A percentile compares a stretch with the other conserved stretches of the same genome.
These are phyloP conservation scores for Heterotis niloticus DNA, from an alignment of 2,113 vertebrate species.

Conservation along the genomic window DNA sequence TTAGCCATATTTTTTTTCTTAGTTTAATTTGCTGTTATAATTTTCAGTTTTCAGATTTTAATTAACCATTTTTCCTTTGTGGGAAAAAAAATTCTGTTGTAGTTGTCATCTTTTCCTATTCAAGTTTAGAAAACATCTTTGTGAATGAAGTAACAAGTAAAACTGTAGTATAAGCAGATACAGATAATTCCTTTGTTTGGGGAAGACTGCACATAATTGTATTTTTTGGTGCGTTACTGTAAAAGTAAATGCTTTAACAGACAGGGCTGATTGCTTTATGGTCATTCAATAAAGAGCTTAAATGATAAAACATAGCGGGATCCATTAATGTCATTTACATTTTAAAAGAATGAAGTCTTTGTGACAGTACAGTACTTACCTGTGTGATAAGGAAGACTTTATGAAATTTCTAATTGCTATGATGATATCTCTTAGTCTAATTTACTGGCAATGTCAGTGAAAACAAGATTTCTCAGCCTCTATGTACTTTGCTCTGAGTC, in stretches of 20 bases:
- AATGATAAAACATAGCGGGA: background rate
- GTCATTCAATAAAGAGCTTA: background rate
- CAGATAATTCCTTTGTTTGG: background rate
- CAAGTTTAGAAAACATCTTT: background rate
- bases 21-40: background rate
- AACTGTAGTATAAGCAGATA: background rate
- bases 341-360: background rate
- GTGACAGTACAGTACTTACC: background rate
- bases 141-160: background rate
- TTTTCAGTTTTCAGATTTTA: background rate
- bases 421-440: background rate
- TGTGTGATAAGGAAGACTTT: background rate
- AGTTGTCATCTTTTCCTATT: background rate
- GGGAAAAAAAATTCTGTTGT: background rate
- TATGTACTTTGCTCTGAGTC: background rate
- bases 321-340: conserved; percentile 8
- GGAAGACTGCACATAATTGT: background rate
- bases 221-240: background rate
- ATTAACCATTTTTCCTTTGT: background rate
- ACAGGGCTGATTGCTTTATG: conserved; percentile 8
- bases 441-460: background rate
- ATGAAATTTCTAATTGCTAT: background rate
- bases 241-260: background rate
- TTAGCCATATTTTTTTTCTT: background rate
- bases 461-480: background rate